Evolutionary conservation across 35 echinoderm and acorn worm genomes (phyloP), one percentile per base, ranked within the genome.

Genomic region (Chiridota heheva): DNA sequence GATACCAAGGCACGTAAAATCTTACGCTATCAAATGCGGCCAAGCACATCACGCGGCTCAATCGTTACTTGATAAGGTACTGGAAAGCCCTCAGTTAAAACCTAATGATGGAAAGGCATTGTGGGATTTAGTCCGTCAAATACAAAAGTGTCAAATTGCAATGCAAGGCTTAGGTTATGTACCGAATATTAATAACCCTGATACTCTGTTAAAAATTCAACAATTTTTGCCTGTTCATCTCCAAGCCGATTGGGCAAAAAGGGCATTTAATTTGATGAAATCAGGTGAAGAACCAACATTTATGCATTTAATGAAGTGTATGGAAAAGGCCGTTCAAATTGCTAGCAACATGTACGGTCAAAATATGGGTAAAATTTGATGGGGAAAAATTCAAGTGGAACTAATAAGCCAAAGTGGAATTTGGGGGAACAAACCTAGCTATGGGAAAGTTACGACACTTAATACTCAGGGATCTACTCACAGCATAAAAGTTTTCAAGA

Each of bases 191-290:
- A 80, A 80, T 53, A 80, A 59, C 46, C 44, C 56, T 20, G 84
- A 87, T 22, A 87, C 42, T 5, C 36, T 87, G 18, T 30, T 87
- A 4, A 44, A 66, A n/a, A 34, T 87, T 30, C 53, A 80, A 40
- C 58, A 66, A 66, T 58, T 78, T 8, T 58, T 87, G 40, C 84
- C 72, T 2, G 34, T 80, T 20, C 40, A 81, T 58, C 42, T 87
- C 15, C 73, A 87, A 34, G 45, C 73, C 7, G 49, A 80, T 36
- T 87, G 84, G 84, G 72, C 72, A 3, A 87, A 87, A 29, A 13
- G 36, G 53, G 84, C 84, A 29, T 39, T 80, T 43, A 20, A 8
- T 1, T 51, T 80, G 34, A 80, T 46, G n/a, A 44, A 79, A 66
- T 41, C 4, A n/a, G 7, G 37, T 17, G n/a, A 77, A 0, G 67